Conservation (phyloP, 2,797 vertebrate genomes). For the Peromyscus attwateri region DNA sequence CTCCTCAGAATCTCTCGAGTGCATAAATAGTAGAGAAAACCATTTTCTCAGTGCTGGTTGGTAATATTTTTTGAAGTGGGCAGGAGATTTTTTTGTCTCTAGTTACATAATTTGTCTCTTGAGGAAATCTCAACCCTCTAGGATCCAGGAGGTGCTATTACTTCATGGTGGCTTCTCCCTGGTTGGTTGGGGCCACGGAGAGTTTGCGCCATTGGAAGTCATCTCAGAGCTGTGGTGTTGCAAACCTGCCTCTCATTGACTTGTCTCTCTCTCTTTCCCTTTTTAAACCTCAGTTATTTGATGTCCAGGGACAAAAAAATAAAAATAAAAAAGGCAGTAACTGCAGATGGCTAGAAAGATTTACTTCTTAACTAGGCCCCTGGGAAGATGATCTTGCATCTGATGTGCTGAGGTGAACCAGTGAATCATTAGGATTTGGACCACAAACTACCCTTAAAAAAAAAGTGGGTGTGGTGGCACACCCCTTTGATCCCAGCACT, state of each 20-base stretch:
- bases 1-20: conserved; percentile 60
- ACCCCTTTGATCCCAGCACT: neutral
- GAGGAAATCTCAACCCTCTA: neutral
- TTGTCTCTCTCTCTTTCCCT: too few species aligned
- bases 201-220: neutral
- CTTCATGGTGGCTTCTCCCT: neutral
- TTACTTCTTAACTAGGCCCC: neutral
- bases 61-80: conserved; percentile 68
- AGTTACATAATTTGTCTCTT: conserved; percentile 54
- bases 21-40: conserved; percentile 73
- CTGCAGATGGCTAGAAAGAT: neutral
- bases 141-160: neutral
- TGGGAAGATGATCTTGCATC: neutral
- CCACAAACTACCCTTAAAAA: neutral
- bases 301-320: neutral
- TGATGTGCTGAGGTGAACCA: neutral
- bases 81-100: conserved; percentile 52
- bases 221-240: neutral
- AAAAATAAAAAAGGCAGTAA: neutral
- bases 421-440: neutral
- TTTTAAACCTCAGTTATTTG: neutral
- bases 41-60: neutral
- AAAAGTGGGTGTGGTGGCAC: neutral
- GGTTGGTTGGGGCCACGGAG: neutral
- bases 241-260: neutral